Conservation (phyloP, 2,888 invertebrate genomes). For the Drosophila borborema region DNA sequence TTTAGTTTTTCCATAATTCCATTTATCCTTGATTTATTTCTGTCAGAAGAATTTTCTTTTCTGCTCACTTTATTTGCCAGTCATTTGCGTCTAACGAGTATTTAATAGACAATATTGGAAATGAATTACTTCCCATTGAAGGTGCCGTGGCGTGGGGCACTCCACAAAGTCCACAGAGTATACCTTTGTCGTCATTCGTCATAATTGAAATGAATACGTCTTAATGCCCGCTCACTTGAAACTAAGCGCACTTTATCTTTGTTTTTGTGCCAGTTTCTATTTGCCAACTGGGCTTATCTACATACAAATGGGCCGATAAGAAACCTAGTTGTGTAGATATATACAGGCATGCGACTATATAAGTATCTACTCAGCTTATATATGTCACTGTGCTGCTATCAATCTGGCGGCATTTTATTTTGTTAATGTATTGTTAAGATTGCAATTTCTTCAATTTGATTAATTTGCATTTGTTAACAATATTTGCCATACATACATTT, state of each 20-base stretch:
- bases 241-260: slow-evolving; percentile 51
- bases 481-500: background rate
- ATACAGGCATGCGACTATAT: slow-evolving; percentile 8
- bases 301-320: slow-evolving; percentile 38
- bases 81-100: slow-evolving; percentile 13
- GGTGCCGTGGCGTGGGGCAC: slow-evolving; percentile 1
- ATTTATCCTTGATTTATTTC: background rate
- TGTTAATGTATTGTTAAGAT: slow-evolving; percentile 26
- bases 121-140: slow-evolving; percentile 21
- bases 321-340: slow-evolving; percentile 18
- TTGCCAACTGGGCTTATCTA: slow-evolving; percentile 49
- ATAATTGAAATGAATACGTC: slow-evolving; percentile 55
- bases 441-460: slow-evolving; percentile 24
- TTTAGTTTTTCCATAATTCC: background rate
- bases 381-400: slow-evolving; percentile 10
- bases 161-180: slow-evolving; percentile 11
- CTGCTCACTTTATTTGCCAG: background rate
- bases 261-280: slow-evolving; percentile 43
- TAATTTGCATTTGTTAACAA: slow-evolving; percentile 25
- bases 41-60: background rate
- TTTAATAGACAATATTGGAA: slow-evolving; percentile 33
- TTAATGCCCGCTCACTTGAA: slow-evolving; percentile 50
- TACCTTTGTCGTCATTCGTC: slow-evolving; percentile 56
- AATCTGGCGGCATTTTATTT: slow-evolving; percentile 35
- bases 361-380: background rate